Base-by-base conservation (phyloP, 2,888 invertebrate species). In the Thereva nobilitata region DNA sequence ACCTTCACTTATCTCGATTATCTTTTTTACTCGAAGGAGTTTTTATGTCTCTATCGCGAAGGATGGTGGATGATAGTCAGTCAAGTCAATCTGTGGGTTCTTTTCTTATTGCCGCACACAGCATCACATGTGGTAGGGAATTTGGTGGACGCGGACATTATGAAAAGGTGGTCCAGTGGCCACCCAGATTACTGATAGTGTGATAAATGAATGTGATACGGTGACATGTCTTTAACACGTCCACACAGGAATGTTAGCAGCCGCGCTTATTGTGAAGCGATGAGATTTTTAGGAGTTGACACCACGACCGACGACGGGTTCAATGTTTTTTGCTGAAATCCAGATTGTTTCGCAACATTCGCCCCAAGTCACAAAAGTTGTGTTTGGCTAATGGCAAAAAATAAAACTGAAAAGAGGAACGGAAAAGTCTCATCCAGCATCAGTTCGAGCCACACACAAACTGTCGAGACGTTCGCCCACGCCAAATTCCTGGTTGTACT, bases 1-100 rank as follows among this genome's bases (percentile, higher is more conserved):
- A 61, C 61, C 61, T 61, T 61, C 61, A 61, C 61, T 61, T 61
- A 61, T 61, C 61, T 61, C 42, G 61, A 61, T 61, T 49, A 61
- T 61, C 61, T 61, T 9, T 23, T 2, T 23, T 23, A 23, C 50
- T 12, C 6, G 50, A 61, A 44, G 45, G 35, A 44, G 38, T 61
- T 61, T 59, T 61, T 61, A 61, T 61, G 61, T 61, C 61, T 61
- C 50, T 50, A 61, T 61, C 61, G 23, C 23, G 23, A 23, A 23
- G 23, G 12, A 6, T 40, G 5, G 8, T 56, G 44, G 12, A 35
- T 34, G 5, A 35, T n/a, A 7, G 47, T 38, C 23, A 9, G 8
- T 45, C 37, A 35, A 41, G n/a, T 49, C 50, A 23, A 9, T 44
- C 57, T 59, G n/a, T 44, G 47, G 47, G 35, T 45, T 4, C 47